Evolutionary conservation across 2,797 vertebrate genomes (phyloP), one percentile per base, ranked within the genome.

Genomic region (Melanotaenia nigrans): DNA sequence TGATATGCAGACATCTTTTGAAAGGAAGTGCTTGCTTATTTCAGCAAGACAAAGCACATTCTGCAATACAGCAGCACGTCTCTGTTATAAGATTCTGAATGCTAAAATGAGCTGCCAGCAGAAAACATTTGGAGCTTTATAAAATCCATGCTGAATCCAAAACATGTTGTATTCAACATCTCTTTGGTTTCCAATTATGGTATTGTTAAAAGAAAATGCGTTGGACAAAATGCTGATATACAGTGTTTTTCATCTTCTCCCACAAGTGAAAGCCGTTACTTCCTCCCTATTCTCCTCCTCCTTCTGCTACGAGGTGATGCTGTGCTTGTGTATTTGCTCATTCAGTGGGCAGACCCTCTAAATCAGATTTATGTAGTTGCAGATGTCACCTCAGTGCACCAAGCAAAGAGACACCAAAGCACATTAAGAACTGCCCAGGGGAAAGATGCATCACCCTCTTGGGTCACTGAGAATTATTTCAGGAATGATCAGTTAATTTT

Each of bases 361-460:
- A 88, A 90, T 90, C 83, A 88, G 74, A 88, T 90, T 88, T 87
- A 89, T 89, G 83, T 85, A 75, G 81, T 81, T 80, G 77, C 79
- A 79, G 84, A 85, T 71, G 87, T 91, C 92, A 90, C 88, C 85
- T 87, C 89, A 69, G 63, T 78, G 78, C 82, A 86, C 36, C 60
- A 45, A 78, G 81, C 79, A 69, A 76, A 76, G 75, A 87, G 82
- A 90, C 85, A 83, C 82, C 85, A 83, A 63, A 80, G 82, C 83
- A 59, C 87, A 78, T 90, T 90, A 89, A 85, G 68, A 75, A 77
- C 76, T 1, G 77, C 85, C 86, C 78, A 0, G 64, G 82, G 81
- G 77, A 61, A 20, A 63, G 79, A 66, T 0, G 60, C 38, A 58
- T 74, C 59, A 65, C 72, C 83, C 82, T 86, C 72, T 79, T 65